Evolutionary conservation across 2,888 invertebrate species (phyloP), one percentile per base, ranked within the genome.

Genomic region (Shargacucullia verbasci): DNA sequence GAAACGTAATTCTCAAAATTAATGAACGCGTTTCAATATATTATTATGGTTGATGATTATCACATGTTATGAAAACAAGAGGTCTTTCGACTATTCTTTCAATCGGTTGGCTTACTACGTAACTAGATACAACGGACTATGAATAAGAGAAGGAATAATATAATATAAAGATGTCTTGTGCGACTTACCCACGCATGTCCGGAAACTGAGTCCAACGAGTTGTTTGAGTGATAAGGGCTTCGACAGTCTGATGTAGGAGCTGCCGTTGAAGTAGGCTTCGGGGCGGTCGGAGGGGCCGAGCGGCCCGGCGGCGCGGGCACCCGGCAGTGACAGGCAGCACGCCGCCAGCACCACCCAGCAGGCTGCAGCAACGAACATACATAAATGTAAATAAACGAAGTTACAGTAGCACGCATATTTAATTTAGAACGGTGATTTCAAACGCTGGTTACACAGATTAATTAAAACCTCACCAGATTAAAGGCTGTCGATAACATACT

Each of bases 191-290:
- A 95, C 95, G 88, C 98, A 98, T 6, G 97, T 97, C 76, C 97
- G 95, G 89, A 97, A 97, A 89, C 97, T 97, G 76, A 98, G 95
- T 25, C 97, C 97, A 65, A 97, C 97, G 80, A 97, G 97, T 83
- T 96, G 95, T 87, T 96, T 96, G 78, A 97, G 95, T 58, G 97
- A 96, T 84, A 97, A 95, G 55, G 97, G 96, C 61, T 96, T 95
- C 69, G 95, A 90, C 71, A 98, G 94, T 82, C 96, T 95, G 71
- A 97, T 94, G 86, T 96, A 97, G 14, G 97, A 95, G 78, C 96
- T 96, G 75, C 97, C 97, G 91, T 98, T 97, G 91, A 98, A 97
- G 88, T 97, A 98, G 41, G 97, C 97, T 90, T 98, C 98, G 54
- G 97, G 95, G 54, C 96, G 94, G 74, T 95, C 95, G 48, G 95